Conservation (phyloP, 2,797 vertebrate species). For the Pelodytes ibericus region DNA sequence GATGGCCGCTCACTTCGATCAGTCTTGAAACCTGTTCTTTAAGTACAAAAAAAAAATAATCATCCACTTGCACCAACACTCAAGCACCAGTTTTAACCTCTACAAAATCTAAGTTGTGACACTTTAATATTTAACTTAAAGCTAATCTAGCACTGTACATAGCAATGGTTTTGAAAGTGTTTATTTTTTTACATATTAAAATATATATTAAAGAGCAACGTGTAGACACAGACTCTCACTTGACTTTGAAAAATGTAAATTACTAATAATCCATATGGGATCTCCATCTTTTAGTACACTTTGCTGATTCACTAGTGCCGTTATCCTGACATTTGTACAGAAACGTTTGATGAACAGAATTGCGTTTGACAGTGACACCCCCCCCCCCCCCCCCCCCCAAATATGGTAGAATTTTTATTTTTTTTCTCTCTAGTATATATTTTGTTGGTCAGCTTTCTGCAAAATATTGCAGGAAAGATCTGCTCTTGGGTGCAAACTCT, state of each 20-base stretch:
- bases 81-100: constrained; percentile 72
- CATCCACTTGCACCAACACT: constrained; percentile 66
- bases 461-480: neutral
- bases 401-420: too few relatives aligned
- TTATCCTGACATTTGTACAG: constrained; percentile 6
- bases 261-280: constrained; percentile 7
- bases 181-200: constrained; percentile 85
- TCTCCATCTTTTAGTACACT: constrained; percentile 58
- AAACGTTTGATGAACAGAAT: constrained; percentile 20
- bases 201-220: constrained; percentile 67
- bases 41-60: constrained; percentile 58
- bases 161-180: constrained; percentile 79
- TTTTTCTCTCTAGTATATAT: neutral
- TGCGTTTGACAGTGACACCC: too few relatives aligned
- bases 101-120: constrained; percentile 69
- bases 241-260: constrained; percentile 60
- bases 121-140: constrained; percentile 80
- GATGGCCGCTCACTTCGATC: constrained; percentile 93
- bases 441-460: constrained; percentile 9
- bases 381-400: too few relatives aligned
- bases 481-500: neutral
- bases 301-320: constrained; percentile 66
- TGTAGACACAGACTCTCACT: constrained; percentile 76
- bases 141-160: constrained; percentile 81
- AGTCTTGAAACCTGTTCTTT: constrained; percentile 94